phyloP scores from a whole-genome alignment of 1,140 invertebrate genomes.

The Stegodyphus dumicola region DNA sequence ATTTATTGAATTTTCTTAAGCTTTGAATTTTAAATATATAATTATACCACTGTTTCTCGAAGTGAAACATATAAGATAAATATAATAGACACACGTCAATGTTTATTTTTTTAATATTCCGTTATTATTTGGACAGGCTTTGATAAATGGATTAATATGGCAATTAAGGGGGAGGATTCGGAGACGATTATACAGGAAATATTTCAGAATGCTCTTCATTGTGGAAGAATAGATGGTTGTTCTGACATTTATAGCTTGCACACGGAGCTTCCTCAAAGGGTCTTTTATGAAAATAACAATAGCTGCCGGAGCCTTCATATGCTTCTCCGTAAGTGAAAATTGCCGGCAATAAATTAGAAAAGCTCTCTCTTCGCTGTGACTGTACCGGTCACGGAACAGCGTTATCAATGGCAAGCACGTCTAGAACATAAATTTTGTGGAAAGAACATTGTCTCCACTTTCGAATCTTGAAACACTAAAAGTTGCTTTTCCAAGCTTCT shows the following conservation, averaged over 20 bases:
- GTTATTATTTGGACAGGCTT: background rate
- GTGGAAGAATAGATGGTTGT: background rate
- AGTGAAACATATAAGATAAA: too few species aligned
- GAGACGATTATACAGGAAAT: slow-evolving; percentile 14
- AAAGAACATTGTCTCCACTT: too few species aligned
- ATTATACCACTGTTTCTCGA: too few species aligned
- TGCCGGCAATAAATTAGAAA: slow-evolving; percentile 23
- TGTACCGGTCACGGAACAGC: background rate
- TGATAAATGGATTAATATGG: slow-evolving; percentile 23
- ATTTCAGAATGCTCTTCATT: slow-evolving; percentile 5
- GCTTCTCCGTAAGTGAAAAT: slow-evolving; percentile 17
- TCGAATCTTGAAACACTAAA: too few species aligned
- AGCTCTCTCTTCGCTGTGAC: background rate
- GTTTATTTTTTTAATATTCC: background rate
- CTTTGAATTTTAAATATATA: too few species aligned
- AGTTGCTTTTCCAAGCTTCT: too few species aligned
- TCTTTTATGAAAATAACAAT: slow-evolving; percentile 39
- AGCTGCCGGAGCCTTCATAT: slow-evolving; percentile 1
- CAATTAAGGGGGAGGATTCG: slow-evolving; percentile 7
- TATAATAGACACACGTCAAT: too few species aligned
- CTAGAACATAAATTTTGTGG: slow-evolving; percentile 10
- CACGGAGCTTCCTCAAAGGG: background rate
- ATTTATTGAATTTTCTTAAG: too few species aligned
- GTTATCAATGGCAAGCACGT: slow-evolving; percentile 10
- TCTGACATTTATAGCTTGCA: too few species aligned